Evolutionary conservation across 2,888 invertebrate species (phyloP).

Genomic region (Hypolimnas misippus): DNA sequence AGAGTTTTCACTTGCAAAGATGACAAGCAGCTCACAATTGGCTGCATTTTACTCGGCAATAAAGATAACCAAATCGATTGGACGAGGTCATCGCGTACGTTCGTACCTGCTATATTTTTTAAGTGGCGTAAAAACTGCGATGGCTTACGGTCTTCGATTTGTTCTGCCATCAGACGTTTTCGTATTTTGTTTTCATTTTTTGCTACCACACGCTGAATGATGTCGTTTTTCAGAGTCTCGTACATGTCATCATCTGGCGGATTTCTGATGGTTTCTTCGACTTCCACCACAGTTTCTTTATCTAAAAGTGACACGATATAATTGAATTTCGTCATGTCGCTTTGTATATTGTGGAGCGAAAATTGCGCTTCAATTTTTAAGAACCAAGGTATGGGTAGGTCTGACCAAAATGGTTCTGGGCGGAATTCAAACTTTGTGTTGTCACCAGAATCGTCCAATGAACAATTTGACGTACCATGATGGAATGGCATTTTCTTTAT

Average conservation of each 20-base stretch:
- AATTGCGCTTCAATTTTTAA: slow-evolving; percentile 19
- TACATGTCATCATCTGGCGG: slow-evolving; percentile 8
- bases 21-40: slow-evolving; percentile 11
- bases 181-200: slow-evolving; percentile 17
- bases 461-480: too few relatives aligned
- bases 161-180: not conserved
- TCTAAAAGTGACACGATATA: slow-evolving; percentile 1
- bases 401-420: slow-evolving; percentile 18
- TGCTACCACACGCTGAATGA: not conserved
- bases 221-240: not conserved
- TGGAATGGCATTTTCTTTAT: too few relatives aligned
- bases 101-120: not conserved
- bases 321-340: slow-evolving; percentile 5
- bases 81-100: slow-evolving; percentile 1
- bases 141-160: not conserved
- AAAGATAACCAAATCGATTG: slow-evolving; percentile 8
- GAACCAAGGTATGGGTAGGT: slow-evolving; percentile 19
- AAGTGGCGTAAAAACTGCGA: not conserved
- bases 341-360: not conserved
- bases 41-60: slow-evolving; percentile 14
- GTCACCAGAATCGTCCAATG: not conserved
- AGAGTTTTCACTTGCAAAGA: not conserved
- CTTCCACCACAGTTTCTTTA: slow-evolving; percentile 20
- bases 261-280: slow-evolving; percentile 12
- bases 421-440: slow-evolving; percentile 1